A percentile compares a stretch with the other conserved stretches of the same genome.
These are phyloP conservation scores for Cryptocephalus moraei DNA, from an alignment of 2,888 invertebrate genomes.

Conservation along the genomic window DNA sequence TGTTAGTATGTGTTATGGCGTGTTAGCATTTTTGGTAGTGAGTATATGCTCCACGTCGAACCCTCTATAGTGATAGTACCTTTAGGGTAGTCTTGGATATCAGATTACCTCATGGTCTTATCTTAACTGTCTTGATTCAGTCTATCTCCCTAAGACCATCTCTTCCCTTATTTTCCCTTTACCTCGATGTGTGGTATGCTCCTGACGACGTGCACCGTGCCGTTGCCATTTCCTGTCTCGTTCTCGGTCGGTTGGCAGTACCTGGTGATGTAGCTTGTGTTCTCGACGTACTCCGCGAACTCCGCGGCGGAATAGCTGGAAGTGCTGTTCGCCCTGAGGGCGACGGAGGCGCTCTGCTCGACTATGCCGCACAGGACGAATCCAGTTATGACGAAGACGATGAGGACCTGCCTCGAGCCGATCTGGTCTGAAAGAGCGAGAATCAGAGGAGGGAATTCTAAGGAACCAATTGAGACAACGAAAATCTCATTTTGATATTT, in stretches of 20 bases:
- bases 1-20: too few species aligned
- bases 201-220: conserved; percentile 32
- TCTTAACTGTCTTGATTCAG: too few species aligned
- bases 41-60: too few species aligned
- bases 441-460: neutral
- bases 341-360: conserved; percentile 47
- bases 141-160: too few species aligned
- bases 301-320: conserved; percentile 36
- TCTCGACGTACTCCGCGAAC: conserved; percentile 41
- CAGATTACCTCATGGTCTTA: too few species aligned
- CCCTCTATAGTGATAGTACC: too few species aligned
- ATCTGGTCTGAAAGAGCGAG: conserved; percentile 31
- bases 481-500: neutral
- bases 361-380: conserved; percentile 47
- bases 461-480: too few species aligned
- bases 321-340: conserved; percentile 42
- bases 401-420: conserved; percentile 42
- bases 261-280: conserved; percentile 39
- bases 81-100: too few species aligned
- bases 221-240: conserved; percentile 11
- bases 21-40: too few species aligned
- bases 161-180: too few species aligned
- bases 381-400: conserved; percentile 43
- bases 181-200: conserved; percentile 40
- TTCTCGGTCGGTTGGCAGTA: conserved; percentile 33